Evolutionary conservation across 2,888 invertebrate genomes (phyloP), one percentile per base, ranked within the genome.

Genomic region (Drosophila buzzatii): DNA sequence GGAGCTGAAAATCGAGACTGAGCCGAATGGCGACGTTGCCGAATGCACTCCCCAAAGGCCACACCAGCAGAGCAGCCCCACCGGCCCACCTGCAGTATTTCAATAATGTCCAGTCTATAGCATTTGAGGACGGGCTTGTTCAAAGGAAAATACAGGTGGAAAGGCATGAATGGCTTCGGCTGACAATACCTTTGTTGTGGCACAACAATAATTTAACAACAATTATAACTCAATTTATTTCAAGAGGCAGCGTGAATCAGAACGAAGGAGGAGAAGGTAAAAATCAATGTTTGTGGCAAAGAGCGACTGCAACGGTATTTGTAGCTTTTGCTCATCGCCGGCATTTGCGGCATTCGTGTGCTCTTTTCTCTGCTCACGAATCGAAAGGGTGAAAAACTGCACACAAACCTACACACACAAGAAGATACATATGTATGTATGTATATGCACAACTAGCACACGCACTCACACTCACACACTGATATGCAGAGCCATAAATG

Each of bases 361-460:
- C 73, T 70, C 70, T 73, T 78, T 66, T 67, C 70, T 65, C 67
- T 51, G 51, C 20, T 83, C 71, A 72, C 72, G 45, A 63, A 37
- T 58, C 55, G 47, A 66, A 70, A 85, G 82, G 85, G 85, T 82
- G 85, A 64, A 82, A 78, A 82, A 79, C 44, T 81, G 74, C 79
- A 68, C 44, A 63, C 57, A 18, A 45, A 53, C 60, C 51, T 23
- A 41, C 35, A 52, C 20, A 27, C 27, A 27, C 27, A 27, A n/a
- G n/a, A n/a, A n/a, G 6, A 27, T 27, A 6, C 56, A 60, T 9
- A 60, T 9, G 0, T 7, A 47, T 20, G 45, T 5, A 23, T 23
- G 23, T 42, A 44, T 27, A 51, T 8, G 55, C 37, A 53, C 18
- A 52, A 14, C 37, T 52, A 35, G 74, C 82, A 70, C 52, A 68